A percentile compares a stretch with the other conserved stretches of the same genome.
These are phyloP conservation scores for Sardina pilchardus DNA, from an alignment of 2,113 vertebrate genomes.

Conservation along the genomic window DNA sequence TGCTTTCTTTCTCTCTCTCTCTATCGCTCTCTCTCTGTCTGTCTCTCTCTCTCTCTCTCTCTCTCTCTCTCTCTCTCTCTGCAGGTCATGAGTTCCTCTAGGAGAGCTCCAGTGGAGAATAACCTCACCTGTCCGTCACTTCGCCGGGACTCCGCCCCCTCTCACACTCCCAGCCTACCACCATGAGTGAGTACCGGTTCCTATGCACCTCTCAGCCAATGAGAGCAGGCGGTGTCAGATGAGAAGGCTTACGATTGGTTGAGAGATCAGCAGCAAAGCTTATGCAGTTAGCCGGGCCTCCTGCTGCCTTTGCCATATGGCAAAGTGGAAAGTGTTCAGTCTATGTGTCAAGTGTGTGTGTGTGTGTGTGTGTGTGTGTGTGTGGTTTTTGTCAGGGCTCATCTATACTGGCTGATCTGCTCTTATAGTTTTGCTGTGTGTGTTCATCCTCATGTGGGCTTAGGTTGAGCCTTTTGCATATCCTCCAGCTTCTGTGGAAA, in stretches of 20 bases:
- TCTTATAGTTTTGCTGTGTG: background rate
- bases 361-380: conserved; percentile 31
- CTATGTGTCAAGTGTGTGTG: conserved; percentile 43
- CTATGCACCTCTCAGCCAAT: conserved; percentile 9
- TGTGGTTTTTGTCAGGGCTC: background rate
- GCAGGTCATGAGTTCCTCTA: conserved; percentile 76
- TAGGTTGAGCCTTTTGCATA: too few relatives aligned
- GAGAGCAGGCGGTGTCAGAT: background rate
- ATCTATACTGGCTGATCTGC: background rate
- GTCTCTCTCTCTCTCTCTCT: background rate
- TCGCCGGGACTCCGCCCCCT: conserved; percentile 57
- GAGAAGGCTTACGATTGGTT: background rate
- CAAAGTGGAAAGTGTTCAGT: conserved; percentile 39
- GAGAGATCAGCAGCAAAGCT: background rate
- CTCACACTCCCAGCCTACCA: conserved; percentile 57
- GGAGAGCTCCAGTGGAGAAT: conserved; percentile 69
- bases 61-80: background rate
- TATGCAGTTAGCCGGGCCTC: background rate
- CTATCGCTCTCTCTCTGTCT: background rate
- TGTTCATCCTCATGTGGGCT: too few relatives aligned
- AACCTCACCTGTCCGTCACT: conserved; percentile 65
- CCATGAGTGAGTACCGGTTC: conserved; percentile 70
- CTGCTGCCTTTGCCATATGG: conserved; percentile 45
- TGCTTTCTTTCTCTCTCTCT: background rate
- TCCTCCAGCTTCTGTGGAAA: too few relatives aligned